These are phyloP conservation scores for Melanotaenia nigrans DNA, from an alignment of 2,797 vertebrate genomes.

Conservation along the genomic window DNA sequence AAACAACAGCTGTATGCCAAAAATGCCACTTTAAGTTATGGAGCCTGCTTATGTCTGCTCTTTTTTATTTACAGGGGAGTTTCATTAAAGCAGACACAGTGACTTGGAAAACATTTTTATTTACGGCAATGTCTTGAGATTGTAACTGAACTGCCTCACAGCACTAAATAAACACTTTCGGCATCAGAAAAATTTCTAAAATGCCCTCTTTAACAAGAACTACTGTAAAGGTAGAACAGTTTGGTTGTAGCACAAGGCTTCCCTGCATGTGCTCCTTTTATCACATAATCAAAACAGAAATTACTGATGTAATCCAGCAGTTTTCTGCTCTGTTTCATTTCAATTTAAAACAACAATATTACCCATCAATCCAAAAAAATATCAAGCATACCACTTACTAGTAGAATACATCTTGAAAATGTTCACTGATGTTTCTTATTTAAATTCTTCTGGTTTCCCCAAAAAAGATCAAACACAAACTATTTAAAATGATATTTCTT, in stretches of 20 bases:
- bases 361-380: conserved; percentile 22
- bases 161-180: conserved; percentile 36
- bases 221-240: not conserved
- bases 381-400: conserved; percentile 16
- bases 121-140: conserved; percentile 41
- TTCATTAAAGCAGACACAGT: conserved; percentile 40
- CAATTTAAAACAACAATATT: conserved; percentile 20
- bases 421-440: conserved; percentile 5
- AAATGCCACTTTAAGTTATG: conserved; percentile 54
- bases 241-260: not conserved
- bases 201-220: not conserved
- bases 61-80: conserved; percentile 40
- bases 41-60: conserved; percentile 32
- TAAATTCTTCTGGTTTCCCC: not conserved
- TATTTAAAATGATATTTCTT: not conserved
- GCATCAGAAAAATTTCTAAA: conserved; percentile 16
- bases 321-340: conserved; percentile 5
- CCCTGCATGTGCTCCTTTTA: conserved; percentile 16
- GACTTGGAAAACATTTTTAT: conserved; percentile 50
- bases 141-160: conserved; percentile 34
- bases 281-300: conserved; percentile 10
- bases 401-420: conserved; percentile 12
- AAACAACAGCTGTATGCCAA: conserved; percentile 45
- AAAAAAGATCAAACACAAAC: conserved; percentile 31
- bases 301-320: not conserved